phyloP scores from a whole-genome alignment of 2,888 invertebrate genomes.

The Caenorhabditis macrosperma region DNA sequence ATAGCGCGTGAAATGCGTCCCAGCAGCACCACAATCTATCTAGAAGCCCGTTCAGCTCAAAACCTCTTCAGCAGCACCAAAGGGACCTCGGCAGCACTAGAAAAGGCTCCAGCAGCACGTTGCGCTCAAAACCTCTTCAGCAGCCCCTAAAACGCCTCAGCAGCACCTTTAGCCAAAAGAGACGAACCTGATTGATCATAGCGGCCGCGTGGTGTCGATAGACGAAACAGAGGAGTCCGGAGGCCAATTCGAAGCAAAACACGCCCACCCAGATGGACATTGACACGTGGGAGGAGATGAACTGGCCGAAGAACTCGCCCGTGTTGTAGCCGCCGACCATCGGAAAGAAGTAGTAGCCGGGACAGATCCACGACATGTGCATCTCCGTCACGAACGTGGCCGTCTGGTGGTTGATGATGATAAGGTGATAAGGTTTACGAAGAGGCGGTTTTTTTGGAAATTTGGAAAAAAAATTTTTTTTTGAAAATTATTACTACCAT shows the following conservation, averaged over 20 bases:
- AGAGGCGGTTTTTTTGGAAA: too few species aligned
- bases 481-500: too few species aligned
- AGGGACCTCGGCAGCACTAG: too few species aligned
- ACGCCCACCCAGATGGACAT: conserved; percentile 23
- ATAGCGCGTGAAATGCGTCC: too few species aligned
- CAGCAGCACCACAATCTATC: too few species aligned
- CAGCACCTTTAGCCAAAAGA: too few species aligned
- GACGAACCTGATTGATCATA: conserved; percentile 11
- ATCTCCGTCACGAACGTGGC: conserved; percentile 29
- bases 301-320: conserved; percentile 21
- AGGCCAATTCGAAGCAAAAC: conserved; percentile 36
- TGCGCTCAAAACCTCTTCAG: not conserved
- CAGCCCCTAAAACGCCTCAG: too few species aligned
- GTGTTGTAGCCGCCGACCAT: conserved; percentile 50
- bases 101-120: too few species aligned
- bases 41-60: too few species aligned
- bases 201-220: conserved; percentile 35
- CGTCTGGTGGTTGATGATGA: conserved; percentile 13
- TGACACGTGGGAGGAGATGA: conserved; percentile 20
- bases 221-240: conserved; percentile 20
- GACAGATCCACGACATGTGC: conserved; percentile 42
- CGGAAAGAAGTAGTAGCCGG: conserved; percentile 51
- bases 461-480: too few species aligned
- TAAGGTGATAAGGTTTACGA: not conserved
- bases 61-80: too few species aligned